A percentile compares a stretch with the other conserved stretches of the same genome.
Conservation (phyloP, 1,140 invertebrate species). For the Parasteatoda tepidariorum region DNA sequence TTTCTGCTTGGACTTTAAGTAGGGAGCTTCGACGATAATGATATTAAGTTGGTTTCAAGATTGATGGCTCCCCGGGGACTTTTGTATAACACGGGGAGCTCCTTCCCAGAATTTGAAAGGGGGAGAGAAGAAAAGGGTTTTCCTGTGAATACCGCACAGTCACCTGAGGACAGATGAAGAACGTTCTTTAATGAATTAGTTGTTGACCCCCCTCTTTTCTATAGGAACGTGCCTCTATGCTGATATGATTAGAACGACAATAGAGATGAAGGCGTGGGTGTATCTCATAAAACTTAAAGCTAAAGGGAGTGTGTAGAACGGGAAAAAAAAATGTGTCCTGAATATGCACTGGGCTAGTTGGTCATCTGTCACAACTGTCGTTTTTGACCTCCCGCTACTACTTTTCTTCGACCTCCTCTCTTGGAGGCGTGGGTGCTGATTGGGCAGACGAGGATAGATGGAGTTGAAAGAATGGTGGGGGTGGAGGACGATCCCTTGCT, state of each 20-base stretch:
- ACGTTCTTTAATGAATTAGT: constrained; percentile 57
- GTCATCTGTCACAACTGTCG: constrained; percentile 12
- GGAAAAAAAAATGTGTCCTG: background rate
- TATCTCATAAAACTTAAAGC: constrained; percentile 17
- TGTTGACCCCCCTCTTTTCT: constrained; percentile 16
- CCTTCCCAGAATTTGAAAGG: background rate
- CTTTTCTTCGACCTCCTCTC: background rate
- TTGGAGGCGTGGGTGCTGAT: constrained; percentile 45
- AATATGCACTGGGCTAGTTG: constrained; percentile 32
- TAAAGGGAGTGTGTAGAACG: background rate
- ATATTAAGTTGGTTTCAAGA: constrained; percentile 57
- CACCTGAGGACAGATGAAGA: constrained; percentile 40
- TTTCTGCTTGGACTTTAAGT: constrained; percentile 55
- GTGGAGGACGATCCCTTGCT: background rate
- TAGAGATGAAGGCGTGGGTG: constrained; percentile 2
- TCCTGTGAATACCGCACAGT: constrained; percentile 8
- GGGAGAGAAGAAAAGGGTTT: background rate
- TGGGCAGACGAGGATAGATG: constrained; percentile 52
- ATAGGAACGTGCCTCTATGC: constrained; percentile 18
- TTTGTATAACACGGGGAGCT: background rate
- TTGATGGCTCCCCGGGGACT: constrained; percentile 48
- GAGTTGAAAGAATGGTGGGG: constrained; percentile 18
- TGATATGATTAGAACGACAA: constrained; percentile 27
- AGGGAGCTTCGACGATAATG: constrained; percentile 54
- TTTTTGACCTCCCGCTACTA: background rate